A percentile compares a stretch with the other conserved stretches of the same genome.
These are phyloP conservation scores for Salvelinus fontinalis DNA, from an alignment of 2,113 vertebrate species.

Conservation along the genomic window DNA sequence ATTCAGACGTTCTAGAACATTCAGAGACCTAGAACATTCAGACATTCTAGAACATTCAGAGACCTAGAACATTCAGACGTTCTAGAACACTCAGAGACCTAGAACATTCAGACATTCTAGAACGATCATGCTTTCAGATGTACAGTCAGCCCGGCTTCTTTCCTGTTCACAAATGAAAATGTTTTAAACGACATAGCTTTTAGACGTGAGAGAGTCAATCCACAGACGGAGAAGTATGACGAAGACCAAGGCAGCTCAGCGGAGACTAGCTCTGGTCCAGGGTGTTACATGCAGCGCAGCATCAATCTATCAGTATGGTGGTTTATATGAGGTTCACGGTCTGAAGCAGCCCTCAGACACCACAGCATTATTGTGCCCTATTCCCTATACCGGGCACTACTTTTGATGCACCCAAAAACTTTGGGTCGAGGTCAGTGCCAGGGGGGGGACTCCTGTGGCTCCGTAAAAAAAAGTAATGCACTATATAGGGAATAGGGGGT, in stretches of 20 bases:
- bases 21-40: neutral
- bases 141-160: constrained; percentile 61
- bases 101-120: neutral
- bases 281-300: neutral
- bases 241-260: neutral
- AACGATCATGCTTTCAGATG: constrained; percentile 32
- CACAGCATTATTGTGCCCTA: too few species aligned
- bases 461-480: too few species aligned
- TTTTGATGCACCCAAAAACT: too few species aligned
- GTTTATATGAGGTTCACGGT: neutral
- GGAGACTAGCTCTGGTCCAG: too few species aligned
- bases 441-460: too few species aligned
- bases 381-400: too few species aligned
- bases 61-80: neutral
- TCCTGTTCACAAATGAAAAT: constrained; percentile 55
- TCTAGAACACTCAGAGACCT: too few species aligned
- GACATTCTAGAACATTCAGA: neutral
- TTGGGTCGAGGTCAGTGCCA: too few species aligned
- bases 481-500: neutral
- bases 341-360: neutral
- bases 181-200: constrained; percentile 37
- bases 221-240: neutral
- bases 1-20: neutral
- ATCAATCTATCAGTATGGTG: too few species aligned
- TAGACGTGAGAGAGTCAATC: neutral